phyloP scores from a whole-genome alignment of 1,140 invertebrate genomes.

The Calosoma granatense region DNA sequence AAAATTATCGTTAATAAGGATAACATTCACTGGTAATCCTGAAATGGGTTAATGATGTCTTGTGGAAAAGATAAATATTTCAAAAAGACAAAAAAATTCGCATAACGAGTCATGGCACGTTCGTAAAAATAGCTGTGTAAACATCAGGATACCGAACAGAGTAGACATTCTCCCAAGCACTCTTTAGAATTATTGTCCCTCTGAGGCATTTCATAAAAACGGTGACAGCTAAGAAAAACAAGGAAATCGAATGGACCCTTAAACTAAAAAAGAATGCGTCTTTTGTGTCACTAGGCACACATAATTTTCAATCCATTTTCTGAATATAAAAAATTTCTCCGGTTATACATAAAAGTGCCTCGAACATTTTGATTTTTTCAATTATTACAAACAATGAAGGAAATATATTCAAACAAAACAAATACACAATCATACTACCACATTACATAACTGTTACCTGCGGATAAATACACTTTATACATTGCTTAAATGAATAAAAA shows the following conservation, averaged over 20 bases:
- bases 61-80: background rate
- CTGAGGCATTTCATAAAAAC: background rate
- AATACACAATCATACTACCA: no score
- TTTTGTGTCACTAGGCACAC: no score
- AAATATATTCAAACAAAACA: no score
- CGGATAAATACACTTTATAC: no score
- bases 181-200: background rate
- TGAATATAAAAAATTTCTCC: no score
- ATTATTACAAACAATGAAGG: no score
- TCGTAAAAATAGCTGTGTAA: background rate
- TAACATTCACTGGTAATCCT: background rate
- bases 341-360: no score
- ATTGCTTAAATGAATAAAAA: no score
- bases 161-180: background rate
- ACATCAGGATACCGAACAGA: background rate
- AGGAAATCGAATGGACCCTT: background rate
- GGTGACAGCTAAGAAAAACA: background rate
- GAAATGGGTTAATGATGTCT: background rate
- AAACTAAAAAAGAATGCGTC: background rate
- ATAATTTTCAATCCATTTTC: background rate
- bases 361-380: no score
- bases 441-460: no score
- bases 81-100: background rate
- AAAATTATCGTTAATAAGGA: background rate
- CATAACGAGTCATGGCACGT: background rate